Base-by-base conservation (phyloP, 2,888 invertebrate species). In the Thymelicus sylvestris region DNA sequence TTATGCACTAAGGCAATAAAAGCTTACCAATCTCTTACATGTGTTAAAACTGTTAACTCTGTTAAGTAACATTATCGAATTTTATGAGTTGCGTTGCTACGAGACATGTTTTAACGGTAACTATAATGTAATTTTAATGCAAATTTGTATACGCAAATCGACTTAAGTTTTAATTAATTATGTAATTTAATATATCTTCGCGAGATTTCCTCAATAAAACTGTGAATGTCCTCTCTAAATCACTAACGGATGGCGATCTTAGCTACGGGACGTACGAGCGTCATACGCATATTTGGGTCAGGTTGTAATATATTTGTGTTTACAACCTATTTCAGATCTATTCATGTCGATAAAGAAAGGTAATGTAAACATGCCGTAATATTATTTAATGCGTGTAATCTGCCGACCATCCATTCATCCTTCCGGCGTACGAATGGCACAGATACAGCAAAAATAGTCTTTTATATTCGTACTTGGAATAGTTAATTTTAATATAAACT, bases 211-310 rank as follows among this genome's bases (percentile, higher is more conserved):
- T 19, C 10, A 31, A 7, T 19, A 63, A 19, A 41, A 6, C 6
- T 13, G 13, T 1, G 12, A 12, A 15, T 15, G 19, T 66, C 66
- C 57, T 31, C 57, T 31, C 7, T 31, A 57, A 13, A 31, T 8
- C n/a, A 0, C 38, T n/a, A 4, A 38, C 41, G 2, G 12, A 19
- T 70, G 60, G 70, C n/a, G 12, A 52, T 2, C 60, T 41, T 31
- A 64, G 69, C 79, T 59, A n/a, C 70, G 65, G 64, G 65, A 65
- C 65, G 65, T 50, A 77, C 81, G 78, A 78, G 83, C 92, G 92
- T 92, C 92, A 92, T 83, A 78, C 80, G 74, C 77, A 79, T 86
- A 91, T 91, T 90, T 88, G 83, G 92, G 91, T 92, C 92, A 91
- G 84, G 81, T 83, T 86, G 86, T 85, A 86, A 86, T 88, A 86